Evolutionary conservation across 2,888 invertebrate species (phyloP).

Genomic region (Patella depressa): DNA sequence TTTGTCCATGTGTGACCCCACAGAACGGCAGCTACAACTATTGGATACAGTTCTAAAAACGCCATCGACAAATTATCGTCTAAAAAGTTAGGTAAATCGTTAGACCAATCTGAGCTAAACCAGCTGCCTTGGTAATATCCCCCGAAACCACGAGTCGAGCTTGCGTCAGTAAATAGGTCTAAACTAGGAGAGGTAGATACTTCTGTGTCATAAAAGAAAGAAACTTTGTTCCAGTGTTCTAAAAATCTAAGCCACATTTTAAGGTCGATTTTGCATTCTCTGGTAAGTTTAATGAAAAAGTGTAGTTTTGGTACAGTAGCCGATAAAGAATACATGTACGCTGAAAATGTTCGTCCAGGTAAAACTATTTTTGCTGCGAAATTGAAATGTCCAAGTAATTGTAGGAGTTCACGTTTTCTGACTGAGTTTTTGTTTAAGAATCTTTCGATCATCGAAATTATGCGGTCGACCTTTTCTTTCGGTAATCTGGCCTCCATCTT

Average conservation of each 20-base stretch:
- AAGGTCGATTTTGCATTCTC: slow-evolving; percentile 28
- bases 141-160: slow-evolving; percentile 16
- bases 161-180: slow-evolving; percentile 18
- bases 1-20: slow-evolving; percentile 25
- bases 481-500: slow-evolving; percentile 35
- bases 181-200: slow-evolving; percentile 8
- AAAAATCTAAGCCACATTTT: slow-evolving; percentile 27
- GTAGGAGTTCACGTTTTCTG: slow-evolving; percentile 31
- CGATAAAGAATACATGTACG: slow-evolving; percentile 29
- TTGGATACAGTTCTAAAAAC: slow-evolving; percentile 25
- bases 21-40: slow-evolving; percentile 18
- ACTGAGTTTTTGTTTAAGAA: slow-evolving; percentile 22
- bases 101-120: slow-evolving; percentile 24
- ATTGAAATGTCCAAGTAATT: slow-evolving; percentile 30
- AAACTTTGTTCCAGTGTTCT: slow-evolving; percentile 22
- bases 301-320: slow-evolving; percentile 20
- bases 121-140: slow-evolving; percentile 18
- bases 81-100: neutral
- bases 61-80: slow-evolving; percentile 22
- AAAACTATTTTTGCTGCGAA: slow-evolving; percentile 30
- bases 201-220: slow-evolving; percentile 17
- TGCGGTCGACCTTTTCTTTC: slow-evolving; percentile 24
- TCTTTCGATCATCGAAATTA: slow-evolving; percentile 15
- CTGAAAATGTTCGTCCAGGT: slow-evolving; percentile 34
- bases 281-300: slow-evolving; percentile 25